These are phyloP conservation scores for Galago senegalensis DNA, from an alignment of 2,797 vertebrate genomes.

Conservation along the genomic window DNA sequence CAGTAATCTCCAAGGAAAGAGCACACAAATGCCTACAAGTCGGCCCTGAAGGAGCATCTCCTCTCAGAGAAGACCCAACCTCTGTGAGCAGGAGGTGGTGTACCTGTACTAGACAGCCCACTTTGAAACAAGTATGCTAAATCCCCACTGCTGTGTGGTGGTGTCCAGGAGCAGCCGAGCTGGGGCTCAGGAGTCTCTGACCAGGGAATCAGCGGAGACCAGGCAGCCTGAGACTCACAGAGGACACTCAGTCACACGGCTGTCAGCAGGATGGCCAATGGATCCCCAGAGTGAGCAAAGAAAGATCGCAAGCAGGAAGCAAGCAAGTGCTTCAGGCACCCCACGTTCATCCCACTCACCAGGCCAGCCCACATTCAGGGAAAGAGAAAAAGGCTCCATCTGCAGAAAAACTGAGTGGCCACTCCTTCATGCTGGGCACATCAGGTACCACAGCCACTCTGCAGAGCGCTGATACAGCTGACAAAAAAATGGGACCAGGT, in stretches of 20 bases:
- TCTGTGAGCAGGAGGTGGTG: no score
- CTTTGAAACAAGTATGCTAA: background rate
- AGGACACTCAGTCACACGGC: background rate
- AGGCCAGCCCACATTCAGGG: background rate
- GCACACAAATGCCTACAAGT: no score
- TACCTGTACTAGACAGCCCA: no score
- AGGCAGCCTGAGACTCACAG: background rate
- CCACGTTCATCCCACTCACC: background rate
- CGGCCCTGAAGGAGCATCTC: accelerated
- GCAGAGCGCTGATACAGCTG: background rate
- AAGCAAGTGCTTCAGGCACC: background rate
- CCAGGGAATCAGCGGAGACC: background rate
- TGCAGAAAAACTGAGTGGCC: background rate
- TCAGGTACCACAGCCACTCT: no score
- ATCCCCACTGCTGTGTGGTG: no score
- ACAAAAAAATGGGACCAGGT: background rate
- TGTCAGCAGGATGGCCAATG: background rate
- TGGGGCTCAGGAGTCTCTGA: background rate
- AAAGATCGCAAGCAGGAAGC: background rate
- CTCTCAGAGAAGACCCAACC: background rate
- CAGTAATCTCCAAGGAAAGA: background rate
- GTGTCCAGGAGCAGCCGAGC: background rate
- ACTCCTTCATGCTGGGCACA: background rate
- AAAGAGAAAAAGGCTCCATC: background rate
- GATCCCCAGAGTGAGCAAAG: background rate